Evolutionary conservation across 2,888 invertebrate species (phyloP).

Genomic region (Ommatoiulus sabulosus): DNA sequence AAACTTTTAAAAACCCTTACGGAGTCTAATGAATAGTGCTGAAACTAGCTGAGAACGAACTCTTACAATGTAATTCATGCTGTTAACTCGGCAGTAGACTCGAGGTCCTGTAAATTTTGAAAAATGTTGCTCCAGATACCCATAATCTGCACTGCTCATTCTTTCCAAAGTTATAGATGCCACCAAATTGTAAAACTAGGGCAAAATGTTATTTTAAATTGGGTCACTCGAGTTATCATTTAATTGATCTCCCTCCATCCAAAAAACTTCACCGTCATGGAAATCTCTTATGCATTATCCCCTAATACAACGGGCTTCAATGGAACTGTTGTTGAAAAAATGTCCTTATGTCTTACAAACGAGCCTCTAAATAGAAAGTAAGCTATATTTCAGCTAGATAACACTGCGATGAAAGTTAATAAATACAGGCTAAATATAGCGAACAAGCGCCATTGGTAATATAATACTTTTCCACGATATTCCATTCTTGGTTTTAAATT

Average conservation of each 20-base stretch:
- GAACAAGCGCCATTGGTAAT: neutral
- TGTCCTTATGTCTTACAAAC: neutral
- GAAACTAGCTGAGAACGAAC: too few relatives aligned
- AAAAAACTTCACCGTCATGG: neutral
- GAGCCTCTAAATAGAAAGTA: neutral
- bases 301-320: neutral
- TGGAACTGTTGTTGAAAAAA: neutral
- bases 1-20: too few relatives aligned
- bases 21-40: too few relatives aligned
- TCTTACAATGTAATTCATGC: neutral
- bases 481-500: neutral
- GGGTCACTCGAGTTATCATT: too few relatives aligned
- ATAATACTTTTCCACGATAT: neutral
- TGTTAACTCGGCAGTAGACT: neutral
- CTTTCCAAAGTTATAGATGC: too few relatives aligned
- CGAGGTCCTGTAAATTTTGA: too few relatives aligned
- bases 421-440: neutral
- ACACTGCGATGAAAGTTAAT: neutral
- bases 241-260: neutral
- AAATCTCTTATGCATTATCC: neutral
- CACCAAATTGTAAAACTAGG: too few relatives aligned
- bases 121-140: too few relatives aligned
- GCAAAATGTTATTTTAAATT: too few relatives aligned
- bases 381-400: neutral
- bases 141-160: too few relatives aligned